Conservation (phyloP, 2,113 vertebrate species). For the Xyrauchen texanus region DNA sequence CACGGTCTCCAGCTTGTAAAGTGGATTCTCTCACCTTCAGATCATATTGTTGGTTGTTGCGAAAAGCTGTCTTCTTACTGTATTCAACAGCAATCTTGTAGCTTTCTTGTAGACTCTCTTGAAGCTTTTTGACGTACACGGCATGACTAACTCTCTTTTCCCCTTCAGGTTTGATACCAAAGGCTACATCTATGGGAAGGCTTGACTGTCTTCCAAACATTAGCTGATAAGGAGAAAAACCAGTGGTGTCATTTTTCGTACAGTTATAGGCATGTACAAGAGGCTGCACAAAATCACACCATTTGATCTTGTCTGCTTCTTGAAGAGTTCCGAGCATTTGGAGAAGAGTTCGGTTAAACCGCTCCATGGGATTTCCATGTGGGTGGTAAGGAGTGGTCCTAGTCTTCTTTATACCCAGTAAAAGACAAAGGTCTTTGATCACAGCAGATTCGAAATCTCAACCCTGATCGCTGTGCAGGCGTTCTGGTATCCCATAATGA, state of each 20-base stretch:
- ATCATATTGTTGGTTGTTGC: constrained; percentile 12
- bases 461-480: no score
- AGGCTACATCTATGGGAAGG: constrained; percentile 9
- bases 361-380: constrained; percentile 31
- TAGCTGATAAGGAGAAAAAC: constrained; percentile 9
- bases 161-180: constrained; percentile 17
- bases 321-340: constrained; percentile 34
- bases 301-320: constrained; percentile 31
- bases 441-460: no score
- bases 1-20: constrained; percentile 15
- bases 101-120: constrained; percentile 19
- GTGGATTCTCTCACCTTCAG: constrained; percentile 25
- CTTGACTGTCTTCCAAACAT: constrained; percentile 27
- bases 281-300: constrained; percentile 28
- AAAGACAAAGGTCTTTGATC: neutral
- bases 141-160: neutral
- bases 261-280: constrained; percentile 34
- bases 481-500: no score
- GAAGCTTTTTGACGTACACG: constrained; percentile 25
- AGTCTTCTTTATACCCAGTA: constrained; percentile 41
- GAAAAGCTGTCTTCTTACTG: constrained; percentile 14
- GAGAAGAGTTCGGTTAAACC: constrained; percentile 25
- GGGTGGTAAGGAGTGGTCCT: constrained; percentile 29
- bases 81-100: constrained; percentile 8
- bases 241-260: constrained; percentile 35